Evolutionary conservation across 2,888 invertebrate species (phyloP), one percentile per base, ranked within the genome.

Genomic region (Gortyna flavago): DNA sequence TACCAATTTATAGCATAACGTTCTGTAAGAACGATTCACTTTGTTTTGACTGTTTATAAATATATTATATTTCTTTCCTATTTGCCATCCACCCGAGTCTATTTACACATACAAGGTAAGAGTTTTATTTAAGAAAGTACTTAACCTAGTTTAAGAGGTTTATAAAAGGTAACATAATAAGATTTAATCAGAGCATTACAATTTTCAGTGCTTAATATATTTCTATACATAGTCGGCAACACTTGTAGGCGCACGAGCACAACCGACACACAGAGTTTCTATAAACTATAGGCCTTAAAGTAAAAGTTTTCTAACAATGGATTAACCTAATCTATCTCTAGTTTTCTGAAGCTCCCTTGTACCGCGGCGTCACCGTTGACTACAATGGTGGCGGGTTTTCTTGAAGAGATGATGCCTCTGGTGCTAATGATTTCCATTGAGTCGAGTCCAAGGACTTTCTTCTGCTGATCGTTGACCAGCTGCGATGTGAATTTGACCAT

Each of bases 401-500:
- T 92, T 6, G 95, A 94, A 0, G 94, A 94, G 64, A 90, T 90
- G 57, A 93, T 96, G n/a, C 97, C 97, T 85, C 95, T 94, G 78
- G 97, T 97, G 90, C 97, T 98, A 64, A 98, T 92, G 54, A 98
- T 95, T 81, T 97, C 96, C 97, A 98, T 98, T 16, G 96, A 92
- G 86, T 98, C 98, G 66, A 98, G 94, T 0, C 97, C 96, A 2
- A 98, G 88, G 2, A 98, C 89, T 29, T 96, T 93, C 38, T 97
- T 97, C 70, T 97, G 95, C 86, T 97, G 97, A 7, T 96, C 95
- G 9, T 94, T 92, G 54, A 98, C 90, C 86, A 98, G 97, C 59
- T 97, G 95, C 88, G 97, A 97, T 95, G 98, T 98, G 87, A 97
- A 95, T 70, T 97, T 96, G 25, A 98, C 97, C 98, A 98, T 98